Conservation (phyloP, 2,888 invertebrate genomes). For the Ommatoiulus sabulosus region DNA sequence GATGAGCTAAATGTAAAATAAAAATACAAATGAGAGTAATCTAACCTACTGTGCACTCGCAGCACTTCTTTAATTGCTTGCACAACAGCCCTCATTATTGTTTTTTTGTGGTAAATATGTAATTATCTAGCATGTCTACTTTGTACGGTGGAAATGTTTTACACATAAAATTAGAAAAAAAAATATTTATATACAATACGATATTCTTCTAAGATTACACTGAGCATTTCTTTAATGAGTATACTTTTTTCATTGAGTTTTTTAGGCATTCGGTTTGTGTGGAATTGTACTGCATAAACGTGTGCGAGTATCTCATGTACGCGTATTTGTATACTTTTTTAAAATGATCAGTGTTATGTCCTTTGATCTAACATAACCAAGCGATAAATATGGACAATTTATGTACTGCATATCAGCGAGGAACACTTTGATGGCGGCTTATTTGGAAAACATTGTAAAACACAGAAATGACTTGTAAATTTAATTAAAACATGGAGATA, state of each 20-base stretch:
- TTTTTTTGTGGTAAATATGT: not conserved
- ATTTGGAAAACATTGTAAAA: not conserved
- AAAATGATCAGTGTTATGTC: not conserved
- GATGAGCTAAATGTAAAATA: not conserved
- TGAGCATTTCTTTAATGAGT: not conserved
- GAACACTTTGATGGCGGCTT: slow-evolving; percentile 38
- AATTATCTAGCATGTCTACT: slow-evolving; percentile 11
- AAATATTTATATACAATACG: not conserved
- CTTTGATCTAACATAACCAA: not conserved
- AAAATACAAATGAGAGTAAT: not conserved
- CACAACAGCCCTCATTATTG: not conserved
- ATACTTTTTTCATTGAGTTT: not conserved
- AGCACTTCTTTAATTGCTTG: not conserved
- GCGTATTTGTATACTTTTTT: not conserved
- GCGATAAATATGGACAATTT: not conserved
- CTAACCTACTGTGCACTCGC: not conserved
- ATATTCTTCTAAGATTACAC: not conserved
- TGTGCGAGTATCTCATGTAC: not conserved
- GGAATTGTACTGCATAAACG: not conserved
- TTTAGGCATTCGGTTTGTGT: not conserved
- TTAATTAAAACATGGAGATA: not conserved
- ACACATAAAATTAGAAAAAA: not conserved
- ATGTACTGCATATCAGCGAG: not conserved
- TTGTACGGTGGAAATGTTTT: not conserved
- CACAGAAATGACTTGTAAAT: not conserved